Base-by-base conservation (phyloP, 30 jellyfish, hydroid and myxozoan species). In the Pseudorhiza aurosa region DNA sequence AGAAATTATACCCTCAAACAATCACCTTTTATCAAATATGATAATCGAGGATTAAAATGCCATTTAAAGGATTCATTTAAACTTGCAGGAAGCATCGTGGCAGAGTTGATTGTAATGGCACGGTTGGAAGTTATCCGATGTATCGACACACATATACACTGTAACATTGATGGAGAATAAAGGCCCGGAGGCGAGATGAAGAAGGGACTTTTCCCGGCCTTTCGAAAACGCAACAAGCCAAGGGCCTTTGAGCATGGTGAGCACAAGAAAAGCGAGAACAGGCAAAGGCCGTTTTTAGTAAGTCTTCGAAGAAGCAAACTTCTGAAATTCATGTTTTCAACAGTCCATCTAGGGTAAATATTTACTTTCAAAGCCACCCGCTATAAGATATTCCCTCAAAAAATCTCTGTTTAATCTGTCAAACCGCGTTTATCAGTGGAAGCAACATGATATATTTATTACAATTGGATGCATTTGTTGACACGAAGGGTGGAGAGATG, bases 401-500 rank as follows among this genome's bases (percentile, higher is more conserved):
- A 8, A 26, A 31, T 22, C 69, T 69, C 53, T 32, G 65, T 69
- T 69, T 27, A 47, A 69, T 69, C 43, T 33, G 21, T 69, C 83
- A 26, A 22, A 36, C 83, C 44, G 83, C 21, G 83, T 31, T 25
- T 39, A 46, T 29, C 83, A 39, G 29, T 17, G 68, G 44, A 14
- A 69, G 32, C 83, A 17, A 69, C 83, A 69, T 69, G 81, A 68
- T 12, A 30, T 68, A n/a, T 43, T 68, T 68, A 45, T 37, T 11
- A 64, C 77, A 64, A 64, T 64, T 64, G 27, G 4, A 24, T 42
- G 58, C 9, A 42, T 64, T 64, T 64, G 77, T 64, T 64, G 77
- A 64, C 58, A 64, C n/a, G 77, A 64, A 7, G 65, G 83, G 83
- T 69, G 83, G 83, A 69, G 14, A 33, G 32, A 44, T n/a, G 77